phyloP scores from a whole-genome alignment of 2,797 vertebrate species.

The Semotilus atromaculatus region DNA sequence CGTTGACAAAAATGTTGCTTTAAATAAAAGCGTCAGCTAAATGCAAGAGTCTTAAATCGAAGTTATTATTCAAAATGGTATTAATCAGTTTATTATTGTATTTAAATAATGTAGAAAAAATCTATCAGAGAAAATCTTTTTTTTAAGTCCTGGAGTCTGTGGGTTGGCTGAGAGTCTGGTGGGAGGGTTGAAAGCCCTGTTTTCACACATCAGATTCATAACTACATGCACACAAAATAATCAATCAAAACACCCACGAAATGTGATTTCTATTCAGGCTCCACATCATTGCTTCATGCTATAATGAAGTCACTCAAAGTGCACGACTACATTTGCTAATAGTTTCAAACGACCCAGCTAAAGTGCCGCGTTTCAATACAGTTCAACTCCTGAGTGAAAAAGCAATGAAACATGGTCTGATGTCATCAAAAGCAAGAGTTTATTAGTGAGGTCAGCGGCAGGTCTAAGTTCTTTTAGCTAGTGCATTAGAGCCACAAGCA shows the following conservation, averaged over 20 bases:
- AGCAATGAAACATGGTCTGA: constrained; percentile 57
- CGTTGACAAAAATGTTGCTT: neutral
- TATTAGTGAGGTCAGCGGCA: constrained; percentile 52
- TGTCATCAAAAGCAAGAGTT: constrained; percentile 50
- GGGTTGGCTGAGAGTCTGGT: neutral
- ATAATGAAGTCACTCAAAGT: neutral
- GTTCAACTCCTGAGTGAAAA: constrained; percentile 56
- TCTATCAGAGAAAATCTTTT: too few species aligned
- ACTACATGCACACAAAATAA: constrained; percentile 19
- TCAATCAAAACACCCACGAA: neutral
- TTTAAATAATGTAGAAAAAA: neutral
- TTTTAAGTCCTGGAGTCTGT: neutral
- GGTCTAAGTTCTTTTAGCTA: constrained; percentile 18
- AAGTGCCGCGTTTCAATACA: constrained; percentile 49
- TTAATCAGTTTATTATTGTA: neutral
- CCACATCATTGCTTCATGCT: neutral
- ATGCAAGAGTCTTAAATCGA: neutral
- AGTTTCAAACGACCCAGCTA: constrained; percentile 18
- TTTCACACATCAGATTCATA: constrained; percentile 5
- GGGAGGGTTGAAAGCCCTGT: neutral
- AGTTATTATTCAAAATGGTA: neutral
- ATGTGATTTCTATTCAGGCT: constrained; percentile 9
- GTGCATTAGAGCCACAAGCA: constrained; percentile 55
- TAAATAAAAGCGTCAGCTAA: neutral
- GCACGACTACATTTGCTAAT: constrained; percentile 20